A percentile compares a stretch with the other conserved stretches of the same genome.
These are phyloP conservation scores for Eremobia ochroleuca DNA, from an alignment of 2,888 invertebrate genomes.

Conservation along the genomic window DNA sequence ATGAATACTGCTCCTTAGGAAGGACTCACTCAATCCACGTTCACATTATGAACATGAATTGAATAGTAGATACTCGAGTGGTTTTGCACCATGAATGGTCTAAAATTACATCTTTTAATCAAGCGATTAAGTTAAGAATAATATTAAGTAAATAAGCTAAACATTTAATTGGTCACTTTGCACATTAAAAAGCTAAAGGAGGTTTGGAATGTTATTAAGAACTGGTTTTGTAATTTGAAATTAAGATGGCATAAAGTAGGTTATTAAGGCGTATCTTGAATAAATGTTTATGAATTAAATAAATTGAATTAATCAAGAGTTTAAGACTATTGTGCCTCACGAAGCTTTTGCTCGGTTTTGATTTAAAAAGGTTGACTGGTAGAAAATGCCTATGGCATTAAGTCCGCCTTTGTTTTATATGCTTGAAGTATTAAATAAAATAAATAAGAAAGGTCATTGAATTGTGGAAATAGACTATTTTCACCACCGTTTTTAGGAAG, in stretches of 20 bases:
- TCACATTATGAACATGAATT: constrained; percentile 60
- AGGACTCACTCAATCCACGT: constrained; percentile 72
- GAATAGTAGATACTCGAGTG: constrained; percentile 45
- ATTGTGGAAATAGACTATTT: too few relatives aligned
- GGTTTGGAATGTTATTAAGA: constrained; percentile 30
- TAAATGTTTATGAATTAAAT: constrained; percentile 33
- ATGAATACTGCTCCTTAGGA: constrained; percentile 77
- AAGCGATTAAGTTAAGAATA: constrained; percentile 43
- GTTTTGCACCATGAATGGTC: constrained; percentile 17
- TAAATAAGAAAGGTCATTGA: too few relatives aligned
- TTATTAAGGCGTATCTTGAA: constrained; percentile 34
- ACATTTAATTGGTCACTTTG: constrained; percentile 46
- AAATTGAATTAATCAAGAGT: constrained; percentile 32
- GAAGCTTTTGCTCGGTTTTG: background rate
- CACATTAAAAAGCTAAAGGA: constrained; percentile 28
- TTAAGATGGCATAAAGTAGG: constrained; percentile 29
- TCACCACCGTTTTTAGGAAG: too few relatives aligned
- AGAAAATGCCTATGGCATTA: too few relatives aligned
- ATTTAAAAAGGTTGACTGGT: background rate
- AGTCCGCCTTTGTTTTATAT: too few relatives aligned
- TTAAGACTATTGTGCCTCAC: too few relatives aligned
- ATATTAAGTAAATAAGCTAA: constrained; percentile 27
- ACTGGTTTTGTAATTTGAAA: constrained; percentile 56
- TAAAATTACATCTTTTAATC: constrained; percentile 39
- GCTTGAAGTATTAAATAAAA: too few relatives aligned